These are phyloP conservation scores for Eupleurogrammus muticus DNA, from an alignment of 2,797 vertebrate species.

Conservation along the genomic window DNA sequence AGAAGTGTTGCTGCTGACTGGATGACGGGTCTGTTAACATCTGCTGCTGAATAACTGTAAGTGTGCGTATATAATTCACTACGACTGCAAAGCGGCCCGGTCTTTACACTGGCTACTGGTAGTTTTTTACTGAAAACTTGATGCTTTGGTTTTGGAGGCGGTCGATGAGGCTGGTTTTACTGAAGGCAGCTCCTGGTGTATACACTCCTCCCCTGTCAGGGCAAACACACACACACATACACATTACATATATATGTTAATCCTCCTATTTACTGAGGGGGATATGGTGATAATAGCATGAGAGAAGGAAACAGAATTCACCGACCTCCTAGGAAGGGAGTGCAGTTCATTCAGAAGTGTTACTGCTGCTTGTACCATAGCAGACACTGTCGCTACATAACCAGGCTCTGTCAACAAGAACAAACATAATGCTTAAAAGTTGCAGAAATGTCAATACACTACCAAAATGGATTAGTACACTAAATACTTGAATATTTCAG, in stretches of 20 bases:
- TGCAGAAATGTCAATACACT: background rate
- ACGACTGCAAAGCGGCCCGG: background rate
- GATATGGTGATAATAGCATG: background rate
- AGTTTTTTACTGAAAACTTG: slow-evolving; percentile 86
- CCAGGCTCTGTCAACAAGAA: slow-evolving; percentile 81
- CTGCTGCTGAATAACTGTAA: background rate
- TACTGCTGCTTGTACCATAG: slow-evolving; percentile 88
- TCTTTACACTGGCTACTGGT: slow-evolving; percentile 19
- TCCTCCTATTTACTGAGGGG: background rate
- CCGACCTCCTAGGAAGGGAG: slow-evolving; percentile 86
- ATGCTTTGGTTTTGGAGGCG: slow-evolving; percentile 86
- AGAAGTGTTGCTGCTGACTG: background rate
- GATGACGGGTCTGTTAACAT: slow-evolving; percentile 3
- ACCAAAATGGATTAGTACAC: background rate
- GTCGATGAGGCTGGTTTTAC: slow-evolving; percentile 87
- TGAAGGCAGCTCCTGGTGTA: slow-evolving; percentile 89
- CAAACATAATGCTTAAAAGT: background rate
- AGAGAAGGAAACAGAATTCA: background rate
- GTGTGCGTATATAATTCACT: background rate
- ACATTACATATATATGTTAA: background rate
- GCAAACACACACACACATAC: background rate
- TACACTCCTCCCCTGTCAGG: slow-evolving; percentile 88
- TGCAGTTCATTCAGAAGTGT: slow-evolving; percentile 85
- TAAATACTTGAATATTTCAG: background rate
- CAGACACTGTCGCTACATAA: slow-evolving; percentile 86